Percentiles rank a stretch among this genome's conserved stretches.
Evolutionary conservation across 1,140 invertebrate species (phyloP).

Genomic region (Asbolus verrucosus): DNA sequence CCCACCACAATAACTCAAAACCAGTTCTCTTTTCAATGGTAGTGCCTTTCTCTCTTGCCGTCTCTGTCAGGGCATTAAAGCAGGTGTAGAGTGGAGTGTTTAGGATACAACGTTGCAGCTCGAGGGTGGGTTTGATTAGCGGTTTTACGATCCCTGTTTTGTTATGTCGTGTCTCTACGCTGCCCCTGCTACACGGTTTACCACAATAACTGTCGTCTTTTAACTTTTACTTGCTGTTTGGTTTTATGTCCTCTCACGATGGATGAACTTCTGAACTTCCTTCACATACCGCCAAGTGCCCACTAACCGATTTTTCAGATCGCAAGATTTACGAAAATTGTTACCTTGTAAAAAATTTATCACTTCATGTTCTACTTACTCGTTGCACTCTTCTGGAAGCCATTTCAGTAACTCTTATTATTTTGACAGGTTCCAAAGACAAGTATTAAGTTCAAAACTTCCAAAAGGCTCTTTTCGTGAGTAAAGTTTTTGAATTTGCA

Average conservation of each 20-base stretch:
- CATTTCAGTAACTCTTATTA: too few species aligned
- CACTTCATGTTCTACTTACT: too few species aligned
- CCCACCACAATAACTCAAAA: conserved; percentile 45
- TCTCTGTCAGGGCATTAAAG: conserved; percentile 50
- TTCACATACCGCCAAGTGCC: background rate
- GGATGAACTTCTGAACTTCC: conserved; percentile 5
- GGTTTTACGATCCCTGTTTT: conserved; percentile 53
- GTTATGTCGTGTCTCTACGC: conserved; percentile 48
- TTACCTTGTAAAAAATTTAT: too few species aligned
- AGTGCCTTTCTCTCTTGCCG: conserved; percentile 9
- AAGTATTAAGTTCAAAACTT: too few species aligned
- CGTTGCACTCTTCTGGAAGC: too few species aligned
- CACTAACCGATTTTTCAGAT: too few species aligned
- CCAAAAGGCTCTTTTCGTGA: too few species aligned
- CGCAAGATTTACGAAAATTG: too few species aligned
- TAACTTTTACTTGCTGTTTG: conserved; percentile 38
- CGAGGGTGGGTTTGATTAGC: conserved; percentile 58
- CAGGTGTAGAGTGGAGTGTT: conserved; percentile 57
- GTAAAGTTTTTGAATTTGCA: too few species aligned
- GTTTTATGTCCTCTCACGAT: background rate
- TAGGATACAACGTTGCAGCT: conserved; percentile 53
- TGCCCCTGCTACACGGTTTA: conserved; percentile 46
- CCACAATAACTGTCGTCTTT: conserved; percentile 45
- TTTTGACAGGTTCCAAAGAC: too few species aligned
- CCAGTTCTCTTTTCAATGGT: conserved; percentile 19